Percentiles rank a stretch among this genome's conserved stretches.
These are phyloP conservation scores for Drosophila sproati DNA, from an alignment of 1,140 invertebrate genomes.

Conservation along the genomic window DNA sequence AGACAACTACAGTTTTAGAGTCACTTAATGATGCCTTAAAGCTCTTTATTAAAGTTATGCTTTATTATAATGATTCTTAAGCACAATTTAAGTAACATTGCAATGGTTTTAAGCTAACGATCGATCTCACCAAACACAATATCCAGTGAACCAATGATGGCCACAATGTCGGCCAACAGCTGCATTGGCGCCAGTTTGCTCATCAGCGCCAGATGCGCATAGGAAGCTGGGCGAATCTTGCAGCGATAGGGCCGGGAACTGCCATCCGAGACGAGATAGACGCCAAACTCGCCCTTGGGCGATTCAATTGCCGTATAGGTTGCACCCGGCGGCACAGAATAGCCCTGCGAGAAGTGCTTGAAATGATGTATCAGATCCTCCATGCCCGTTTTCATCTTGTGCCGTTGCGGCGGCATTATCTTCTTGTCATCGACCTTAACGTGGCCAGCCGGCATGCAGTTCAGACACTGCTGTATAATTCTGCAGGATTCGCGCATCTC, in stretches of 20 bases:
- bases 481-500: constrained; percentile 92
- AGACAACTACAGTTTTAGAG: too few relatives aligned
- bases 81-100: neutral
- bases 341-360: constrained; percentile 93
- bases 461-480: constrained; percentile 92
- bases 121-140: constrained; percentile 96
- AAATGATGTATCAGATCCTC: constrained; percentile 96
- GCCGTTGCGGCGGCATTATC: constrained; percentile 90
- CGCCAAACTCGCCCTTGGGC: constrained; percentile 94
- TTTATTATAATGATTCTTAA: too few relatives aligned
- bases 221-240: constrained; percentile 91
- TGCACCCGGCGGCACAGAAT: constrained; percentile 91
- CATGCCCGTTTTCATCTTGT: constrained; percentile 96
- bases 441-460: constrained; percentile 94
- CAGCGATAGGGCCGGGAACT: constrained; percentile 92
- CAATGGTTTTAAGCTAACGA: constrained; percentile 86
- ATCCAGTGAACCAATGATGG: constrained; percentile 92
- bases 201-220: constrained; percentile 89
- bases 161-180: constrained; percentile 92
- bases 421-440: constrained; percentile 94
- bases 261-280: constrained; percentile 95
- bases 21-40: too few relatives aligned
- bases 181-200: constrained; percentile 87
- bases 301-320: constrained; percentile 92
- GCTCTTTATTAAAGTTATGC: neutral